Conservation (phyloP, 2,113 vertebrate genomes). For the Malurus elegans region DNA sequence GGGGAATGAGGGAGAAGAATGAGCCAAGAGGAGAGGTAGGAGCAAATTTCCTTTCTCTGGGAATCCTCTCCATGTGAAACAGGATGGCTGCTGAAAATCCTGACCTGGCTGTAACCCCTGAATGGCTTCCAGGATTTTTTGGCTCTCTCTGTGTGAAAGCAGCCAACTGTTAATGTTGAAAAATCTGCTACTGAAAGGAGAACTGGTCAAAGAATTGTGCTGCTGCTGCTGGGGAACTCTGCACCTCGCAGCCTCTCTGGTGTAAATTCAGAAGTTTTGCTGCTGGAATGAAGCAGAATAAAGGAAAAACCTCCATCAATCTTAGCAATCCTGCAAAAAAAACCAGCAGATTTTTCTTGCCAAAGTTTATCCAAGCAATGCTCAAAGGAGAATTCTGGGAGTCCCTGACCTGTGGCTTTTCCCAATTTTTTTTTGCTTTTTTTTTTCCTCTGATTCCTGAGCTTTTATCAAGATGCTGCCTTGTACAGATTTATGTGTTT, state of each 20-base stretch:
- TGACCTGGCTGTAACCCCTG: slow-evolving; percentile 30
- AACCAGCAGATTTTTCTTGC: not conserved
- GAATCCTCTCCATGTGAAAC: not conserved
- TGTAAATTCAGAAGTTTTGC: not conserved
- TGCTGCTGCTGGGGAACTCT: not conserved
- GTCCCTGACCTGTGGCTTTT: not conserved
- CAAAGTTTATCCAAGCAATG: not conserved
- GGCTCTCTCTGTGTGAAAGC: not conserved
- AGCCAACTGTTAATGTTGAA: slow-evolving; percentile 25
- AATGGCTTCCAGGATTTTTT: slow-evolving; percentile 24
- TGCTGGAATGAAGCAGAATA: not conserved
- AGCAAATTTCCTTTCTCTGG: not conserved
- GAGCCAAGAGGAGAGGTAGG: not conserved
- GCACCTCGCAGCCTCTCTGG: not conserved
- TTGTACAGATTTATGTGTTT: not conserved
- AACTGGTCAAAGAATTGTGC: not conserved
- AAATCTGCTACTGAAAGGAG: slow-evolving; percentile 25
- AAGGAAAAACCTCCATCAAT: not conserved
- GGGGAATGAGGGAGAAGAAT: not conserved
- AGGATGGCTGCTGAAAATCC: slow-evolving; percentile 3
- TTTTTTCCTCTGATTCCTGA: not conserved
- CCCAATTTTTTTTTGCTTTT: not conserved
- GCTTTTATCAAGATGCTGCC: not conserved
- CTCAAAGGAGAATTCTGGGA: not conserved
- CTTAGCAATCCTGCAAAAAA: not conserved